Evolutionary conservation across 2,888 invertebrate species (phyloP), one percentile per base, ranked within the genome.

Genomic region (Antheraea assamensis): DNA sequence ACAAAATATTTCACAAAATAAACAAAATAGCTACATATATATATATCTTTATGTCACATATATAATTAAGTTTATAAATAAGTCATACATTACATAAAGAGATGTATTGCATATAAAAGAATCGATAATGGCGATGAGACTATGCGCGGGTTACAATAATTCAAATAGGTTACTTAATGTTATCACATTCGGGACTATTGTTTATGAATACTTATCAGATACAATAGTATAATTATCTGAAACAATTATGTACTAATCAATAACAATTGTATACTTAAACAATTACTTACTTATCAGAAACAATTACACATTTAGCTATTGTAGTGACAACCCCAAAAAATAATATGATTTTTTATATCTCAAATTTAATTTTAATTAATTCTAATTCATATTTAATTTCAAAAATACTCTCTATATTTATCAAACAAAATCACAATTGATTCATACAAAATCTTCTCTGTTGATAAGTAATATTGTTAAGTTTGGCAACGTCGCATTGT

Each of bases 21-120:
- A 64, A 64, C 61, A 64, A 64, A 15, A 30, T 30, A 15, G 4
- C 0, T n/a, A 58, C 10, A 30, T 64, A 64, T 15, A 58, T 15
- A 13, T 58, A 64, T 64, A 64, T 30, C 61, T 64, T 64, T 64
- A 64, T 64, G 61, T 64, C 19, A 64, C 61, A 30, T 64, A 64
- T 64, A 64, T 64, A 64, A 64, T 64, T 64, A 27, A 64, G 3
- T 15, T 64, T 64, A 64, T 64, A 64, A 64, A 64, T 64, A 64
- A 30, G 17, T 30, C 24, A 58, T 58, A 58, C 58, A 58, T n/a
- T 24, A 64, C 30, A 30, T 64, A 17, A 30, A 64, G 13, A 64
- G 61, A 64, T 27, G 61, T 64, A n/a, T 64, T 27, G 27, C 61
- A 30, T 30, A 15, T 64, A 64, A 17, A 64, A 17, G 61, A 30